A percentile compares a stretch with the other conserved stretches of the same genome.
Evolutionary conservation across 2,888 invertebrate genomes (phyloP).

Genomic region (Drosophila peninsularis): DNA sequence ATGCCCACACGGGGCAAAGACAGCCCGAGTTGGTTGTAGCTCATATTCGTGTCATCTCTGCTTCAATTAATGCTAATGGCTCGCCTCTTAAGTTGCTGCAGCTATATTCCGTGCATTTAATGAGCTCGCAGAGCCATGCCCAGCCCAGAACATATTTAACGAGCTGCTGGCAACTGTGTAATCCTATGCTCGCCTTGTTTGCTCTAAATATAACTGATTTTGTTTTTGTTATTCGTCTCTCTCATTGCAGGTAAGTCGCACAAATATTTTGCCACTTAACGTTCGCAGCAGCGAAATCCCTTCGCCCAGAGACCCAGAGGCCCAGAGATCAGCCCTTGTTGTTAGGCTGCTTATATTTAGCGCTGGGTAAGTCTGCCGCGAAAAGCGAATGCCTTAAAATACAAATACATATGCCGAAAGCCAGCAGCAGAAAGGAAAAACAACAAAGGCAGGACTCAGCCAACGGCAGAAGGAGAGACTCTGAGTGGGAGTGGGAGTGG

Average conservation of each 20-base stretch:
- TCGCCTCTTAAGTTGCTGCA: slow-evolving; percentile 47
- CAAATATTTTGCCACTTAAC: slow-evolving; percentile 58
- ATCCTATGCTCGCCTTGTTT: slow-evolving; percentile 35
- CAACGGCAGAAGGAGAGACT: neutral
- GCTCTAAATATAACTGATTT: slow-evolving; percentile 67
- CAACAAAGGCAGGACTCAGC: neutral
- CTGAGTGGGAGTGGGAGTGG: neutral
- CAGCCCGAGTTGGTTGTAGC: slow-evolving; percentile 26
- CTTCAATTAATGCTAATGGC: slow-evolving; percentile 67
- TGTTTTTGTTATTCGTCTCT: slow-evolving; percentile 34
- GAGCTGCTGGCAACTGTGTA: slow-evolving; percentile 18
- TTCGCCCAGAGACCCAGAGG: neutral
- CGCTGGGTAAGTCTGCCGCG: slow-evolving; percentile 44
- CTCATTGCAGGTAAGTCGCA: slow-evolving; percentile 72
- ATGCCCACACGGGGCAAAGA: neutral
- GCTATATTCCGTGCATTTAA: slow-evolving; percentile 51
- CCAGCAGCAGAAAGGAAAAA: neutral
- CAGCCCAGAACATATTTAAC: slow-evolving; percentile 45
- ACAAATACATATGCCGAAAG: slow-evolving; percentile 34
- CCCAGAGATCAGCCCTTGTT: slow-evolving; percentile 36
- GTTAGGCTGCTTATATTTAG: slow-evolving; percentile 44
- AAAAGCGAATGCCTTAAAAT: slow-evolving; percentile 52
- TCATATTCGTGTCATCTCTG: slow-evolving; percentile 54
- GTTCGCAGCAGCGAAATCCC: slow-evolving; percentile 7
- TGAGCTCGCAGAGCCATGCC: slow-evolving; percentile 33